phyloP scores from a whole-genome alignment of 1,140 invertebrate species.

The Pectinophora gossypiella region DNA sequence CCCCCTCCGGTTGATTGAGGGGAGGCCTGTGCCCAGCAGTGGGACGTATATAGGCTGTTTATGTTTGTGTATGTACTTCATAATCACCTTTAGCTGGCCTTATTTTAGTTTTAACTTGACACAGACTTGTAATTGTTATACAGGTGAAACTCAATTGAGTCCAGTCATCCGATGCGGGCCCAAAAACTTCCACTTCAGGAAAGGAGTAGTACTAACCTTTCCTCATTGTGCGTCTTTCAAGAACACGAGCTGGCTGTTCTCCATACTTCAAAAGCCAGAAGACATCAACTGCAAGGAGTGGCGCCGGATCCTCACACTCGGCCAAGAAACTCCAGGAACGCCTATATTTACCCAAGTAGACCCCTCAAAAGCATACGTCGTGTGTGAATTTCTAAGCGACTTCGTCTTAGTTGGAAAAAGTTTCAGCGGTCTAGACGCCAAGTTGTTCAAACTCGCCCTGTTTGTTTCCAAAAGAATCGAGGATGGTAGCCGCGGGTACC shows the following conservation, averaged over 20 bases:
- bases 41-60: too few relatives aligned
- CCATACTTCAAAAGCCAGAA: constrained; percentile 81
- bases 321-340: constrained; percentile 96
- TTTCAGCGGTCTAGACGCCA: constrained; percentile 78
- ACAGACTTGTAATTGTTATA: constrained; percentile 3
- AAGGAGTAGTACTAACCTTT: constrained; percentile 92
- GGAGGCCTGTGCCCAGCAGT: too few relatives aligned
- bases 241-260: constrained; percentile 89
- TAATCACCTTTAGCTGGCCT: too few relatives aligned
- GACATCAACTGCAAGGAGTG: constrained; percentile 76
- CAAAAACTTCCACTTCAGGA: constrained; percentile 85
- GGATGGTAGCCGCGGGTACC: constrained; percentile 69
- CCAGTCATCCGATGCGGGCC: constrained; percentile 93
- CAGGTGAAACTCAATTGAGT: constrained; percentile 86
- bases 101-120: too few relatives aligned
- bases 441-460: constrained; percentile 89
- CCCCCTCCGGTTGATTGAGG: too few relatives aligned
- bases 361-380: constrained; percentile 88
- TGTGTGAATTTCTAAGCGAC: constrained; percentile 90
- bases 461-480: constrained; percentile 83
- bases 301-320: constrained; percentile 90
- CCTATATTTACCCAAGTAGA: constrained; percentile 95
- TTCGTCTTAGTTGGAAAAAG: constrained; percentile 91
- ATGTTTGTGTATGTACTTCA: too few relatives aligned
- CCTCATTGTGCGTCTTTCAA: constrained; percentile 88